These are phyloP conservation scores for Irena cyanogastra DNA, from an alignment of 2,113 vertebrate genomes.

Conservation along the genomic window DNA sequence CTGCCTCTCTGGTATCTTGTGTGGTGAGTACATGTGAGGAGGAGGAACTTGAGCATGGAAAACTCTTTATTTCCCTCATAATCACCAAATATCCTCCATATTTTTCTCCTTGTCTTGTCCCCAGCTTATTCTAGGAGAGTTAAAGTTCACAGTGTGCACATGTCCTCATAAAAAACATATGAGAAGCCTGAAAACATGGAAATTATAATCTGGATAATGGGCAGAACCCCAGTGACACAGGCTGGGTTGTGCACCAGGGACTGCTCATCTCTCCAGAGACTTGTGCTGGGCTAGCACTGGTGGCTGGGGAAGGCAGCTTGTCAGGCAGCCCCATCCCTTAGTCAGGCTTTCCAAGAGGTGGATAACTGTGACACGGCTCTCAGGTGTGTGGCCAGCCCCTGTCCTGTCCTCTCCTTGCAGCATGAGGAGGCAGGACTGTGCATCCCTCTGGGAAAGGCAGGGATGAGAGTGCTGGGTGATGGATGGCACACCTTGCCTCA, in stretches of 20 bases:
- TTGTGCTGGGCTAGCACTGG: background rate
- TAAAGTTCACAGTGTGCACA: background rate
- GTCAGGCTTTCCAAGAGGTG: background rate
- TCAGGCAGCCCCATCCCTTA: background rate
- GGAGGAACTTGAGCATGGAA: background rate
- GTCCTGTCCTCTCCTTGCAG: rapidly evolving
- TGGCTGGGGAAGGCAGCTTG: background rate
- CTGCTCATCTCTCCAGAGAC: rapidly evolving
- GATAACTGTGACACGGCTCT: rapidly evolving
- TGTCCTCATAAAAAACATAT: background rate
- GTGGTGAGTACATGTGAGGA: background rate
- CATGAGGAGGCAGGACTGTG: background rate
- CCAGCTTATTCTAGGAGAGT: background rate
- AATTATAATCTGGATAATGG: background rate
- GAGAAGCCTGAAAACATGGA: background rate
- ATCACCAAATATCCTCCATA: background rate
- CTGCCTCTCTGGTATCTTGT: background rate
- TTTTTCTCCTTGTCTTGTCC: background rate
- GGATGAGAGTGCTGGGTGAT: background rate
- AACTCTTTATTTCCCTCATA: background rate
- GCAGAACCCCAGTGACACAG: background rate
- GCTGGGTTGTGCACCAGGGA: background rate
- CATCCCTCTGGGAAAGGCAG: rapidly evolving
- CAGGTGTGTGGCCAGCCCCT: background rate
- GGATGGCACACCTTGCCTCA: background rate